Base-by-base conservation (phyloP, 2,888 invertebrate species). In the Lasioglossum morio region DNA sequence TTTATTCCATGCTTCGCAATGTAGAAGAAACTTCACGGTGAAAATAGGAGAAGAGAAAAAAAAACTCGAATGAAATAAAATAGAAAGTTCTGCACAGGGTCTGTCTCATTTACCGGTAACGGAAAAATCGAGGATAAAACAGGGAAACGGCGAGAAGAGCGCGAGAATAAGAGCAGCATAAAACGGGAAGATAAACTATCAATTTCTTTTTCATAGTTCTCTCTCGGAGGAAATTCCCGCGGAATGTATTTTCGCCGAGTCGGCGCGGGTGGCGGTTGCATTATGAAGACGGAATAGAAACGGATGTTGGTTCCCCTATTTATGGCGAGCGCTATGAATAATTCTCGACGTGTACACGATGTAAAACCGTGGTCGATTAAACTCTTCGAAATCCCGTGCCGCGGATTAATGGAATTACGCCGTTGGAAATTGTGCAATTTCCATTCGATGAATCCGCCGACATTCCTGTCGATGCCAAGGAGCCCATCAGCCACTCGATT, bases 351-450 rank as follows among this genome's bases (percentile, higher is more conserved):
- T 40, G 30, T 46, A 30, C 34, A 57, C 43, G 5, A 0, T 27
- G 60, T 23, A 19, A 66, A 69, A 43, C 14, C 40, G 10, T 34
- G 77, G 53, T 63, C 74, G 37, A 81, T 82, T 63, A 72, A 63
- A 43, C 76, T 69, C 14, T 27, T 66, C 3, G 72, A 85, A 88
- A 88, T 77, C 19, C 57, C 34, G 34, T 23, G 30, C 37, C 57
- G 63, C 14, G 14, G 69, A 46, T 69, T 84, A 88, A 88, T 76
- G 37, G 79, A 82, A 82, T 88, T 82, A 81, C 84, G 40, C 34
- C 23, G 40, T 48, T 84, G 88, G 88, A 88, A 88, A 88, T 88
- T 80, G 88, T 76, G 73, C 88, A 72, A 88, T 88, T 86, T 79
- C 88, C 69, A 88, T 83, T 84, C 83, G 81, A 82, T 72, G 79